Conservation (phyloP, 2,797 vertebrate genomes). For the Thripadectes ignobilis region DNA sequence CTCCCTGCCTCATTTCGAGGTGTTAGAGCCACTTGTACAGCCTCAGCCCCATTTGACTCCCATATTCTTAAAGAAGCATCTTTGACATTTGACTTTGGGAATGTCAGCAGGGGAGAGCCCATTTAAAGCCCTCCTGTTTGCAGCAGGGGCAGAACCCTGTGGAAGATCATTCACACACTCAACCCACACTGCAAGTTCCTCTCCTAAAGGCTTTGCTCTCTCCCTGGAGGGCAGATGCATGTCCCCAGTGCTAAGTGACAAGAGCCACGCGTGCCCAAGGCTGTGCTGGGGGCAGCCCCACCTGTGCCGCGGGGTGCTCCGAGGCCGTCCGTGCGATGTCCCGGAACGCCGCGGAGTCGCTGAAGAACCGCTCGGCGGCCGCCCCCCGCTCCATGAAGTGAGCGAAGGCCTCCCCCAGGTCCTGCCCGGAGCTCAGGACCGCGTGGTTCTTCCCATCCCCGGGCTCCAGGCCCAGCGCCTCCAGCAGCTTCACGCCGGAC, state of each 20-base stretch:
- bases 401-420: constrained; percentile 88
- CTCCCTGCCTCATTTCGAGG: not conserved
- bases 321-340: constrained; percentile 85
- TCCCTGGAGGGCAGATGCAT: accelerated
- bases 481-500: constrained; percentile 89
- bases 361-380: constrained; percentile 95
- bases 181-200: not conserved
- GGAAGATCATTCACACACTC: not conserved
- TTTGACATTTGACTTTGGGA: not conserved
- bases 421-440: constrained; percentile 81
- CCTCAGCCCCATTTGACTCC: not conserved
- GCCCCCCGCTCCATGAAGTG: constrained; percentile 91
- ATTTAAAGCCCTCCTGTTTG: not conserved
- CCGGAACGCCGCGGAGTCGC: constrained; percentile 82
- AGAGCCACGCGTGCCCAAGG: not conserved
- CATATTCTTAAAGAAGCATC: not conserved
- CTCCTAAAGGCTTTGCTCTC: not conserved
- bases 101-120: not conserved
- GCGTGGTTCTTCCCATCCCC: constrained; percentile 82
- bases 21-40: not conserved
- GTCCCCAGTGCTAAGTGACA: accelerated
- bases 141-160: not conserved
- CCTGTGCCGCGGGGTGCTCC: constrained; percentile 90
- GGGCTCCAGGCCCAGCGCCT: constrained; percentile 87
- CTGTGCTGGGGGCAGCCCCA: not conserved